Conservation (phyloP, 2,797 vertebrate species). For the Cynodonichthys magdalenae region DNA sequence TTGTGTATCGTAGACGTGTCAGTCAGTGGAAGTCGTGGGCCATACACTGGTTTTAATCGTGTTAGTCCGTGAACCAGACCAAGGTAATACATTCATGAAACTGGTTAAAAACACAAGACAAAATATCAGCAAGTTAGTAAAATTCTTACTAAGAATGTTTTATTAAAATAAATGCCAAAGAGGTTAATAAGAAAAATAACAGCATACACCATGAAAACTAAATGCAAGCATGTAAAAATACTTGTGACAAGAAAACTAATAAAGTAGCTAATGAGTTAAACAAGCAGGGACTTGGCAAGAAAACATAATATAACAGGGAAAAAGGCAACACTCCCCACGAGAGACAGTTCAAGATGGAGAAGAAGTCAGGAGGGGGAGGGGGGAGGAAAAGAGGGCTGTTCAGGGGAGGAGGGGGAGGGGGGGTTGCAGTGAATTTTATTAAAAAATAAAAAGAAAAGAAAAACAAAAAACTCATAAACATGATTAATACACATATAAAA, state of each 20-base stretch:
- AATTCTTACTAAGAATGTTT: constrained; percentile 92
- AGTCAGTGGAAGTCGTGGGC: constrained; percentile 68
- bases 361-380: constrained; percentile 41
- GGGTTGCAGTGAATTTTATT: constrained; percentile 73
- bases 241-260: constrained; percentile 86
- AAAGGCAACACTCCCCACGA: constrained; percentile 83
- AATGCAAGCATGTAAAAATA: constrained; percentile 91
- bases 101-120: constrained; percentile 89
- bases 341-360: constrained; percentile 77
- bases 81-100: constrained; percentile 85
- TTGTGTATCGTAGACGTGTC: constrained; percentile 31
- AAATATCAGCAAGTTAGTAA: constrained; percentile 90
- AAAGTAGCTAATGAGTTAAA: constrained; percentile 89
- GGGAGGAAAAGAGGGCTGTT: constrained; percentile 6
- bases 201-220: constrained; percentile 90
- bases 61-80: constrained; percentile 89
- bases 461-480: constrained; percentile 79
- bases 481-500: constrained; percentile 90
- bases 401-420: constrained; percentile 4
- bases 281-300: constrained; percentile 84
- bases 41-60: constrained; percentile 83
- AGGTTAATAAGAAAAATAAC: constrained; percentile 90
- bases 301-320: constrained; percentile 76
- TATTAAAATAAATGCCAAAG: constrained; percentile 90
- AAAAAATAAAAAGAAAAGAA: constrained; percentile 49